Base-by-base conservation (phyloP, 2,797 vertebrate species). In the Pseudochirops cupreus region DNA sequence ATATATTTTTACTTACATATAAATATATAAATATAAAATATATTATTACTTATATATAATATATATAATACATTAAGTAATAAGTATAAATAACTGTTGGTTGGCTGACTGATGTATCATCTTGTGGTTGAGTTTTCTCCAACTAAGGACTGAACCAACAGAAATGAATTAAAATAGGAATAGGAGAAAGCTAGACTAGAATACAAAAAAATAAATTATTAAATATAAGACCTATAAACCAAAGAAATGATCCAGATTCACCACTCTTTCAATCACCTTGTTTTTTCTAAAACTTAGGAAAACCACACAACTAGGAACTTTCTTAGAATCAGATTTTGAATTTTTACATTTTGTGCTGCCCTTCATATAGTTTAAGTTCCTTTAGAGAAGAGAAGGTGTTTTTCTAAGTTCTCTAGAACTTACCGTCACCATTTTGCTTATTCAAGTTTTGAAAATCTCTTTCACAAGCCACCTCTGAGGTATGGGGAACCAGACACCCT, bases 401-500 rank as follows among this genome's bases (percentile, higher is more conserved):
- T 29, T 91, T 58, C 93, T 4, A 39, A 62, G 57, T 12, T 56
- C 50, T 56, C 10, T 1, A 33, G 56, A 29, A 87, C 59, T 82
- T 82, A 39, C 28, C 0, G 16, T 31, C 59, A 87, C 50, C 21
- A 95, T 11, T 0, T 57, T 29, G 1, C 16, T 56, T 28, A 39
- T 5, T 58, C 74, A 50, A n/a, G 52, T 46, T 93, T 62, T 0
- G 74, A 26, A 87, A 59, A 91, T 87, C 92, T 90, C 92, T 92
- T 95, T 95, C 92, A 95, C 55, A 82, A 67, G 39, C 39, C n/a
- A 10, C 91, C 57, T 54, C 39, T 1, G 89, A 46, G 7, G 3
- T 54, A 28, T 39, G 3, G 5, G 54, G 94, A 93, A 97, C 91
- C 74, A 59, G 96, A 94, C 57, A 92, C 56, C 46, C 31, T 89